Evolutionary conservation across 2,888 invertebrate species (phyloP).

Genomic region (Phasia obesa): DNA sequence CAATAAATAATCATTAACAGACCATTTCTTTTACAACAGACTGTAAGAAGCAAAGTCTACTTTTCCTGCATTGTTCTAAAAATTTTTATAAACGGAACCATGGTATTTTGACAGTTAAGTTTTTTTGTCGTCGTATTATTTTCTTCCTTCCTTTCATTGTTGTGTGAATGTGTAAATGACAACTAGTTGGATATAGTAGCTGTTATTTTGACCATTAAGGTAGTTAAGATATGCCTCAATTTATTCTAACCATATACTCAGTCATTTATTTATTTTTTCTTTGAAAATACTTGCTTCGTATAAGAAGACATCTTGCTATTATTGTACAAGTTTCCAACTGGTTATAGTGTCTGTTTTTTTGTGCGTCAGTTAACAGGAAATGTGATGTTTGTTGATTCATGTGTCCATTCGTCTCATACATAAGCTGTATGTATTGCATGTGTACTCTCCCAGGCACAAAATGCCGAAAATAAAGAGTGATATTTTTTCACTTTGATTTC

Average conservation of each 20-base stretch:
- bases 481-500: neutral
- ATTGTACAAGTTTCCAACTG: neutral
- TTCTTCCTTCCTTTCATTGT: conserved; percentile 47
- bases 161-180: conserved; percentile 61
- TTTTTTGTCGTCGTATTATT: conserved; percentile 16
- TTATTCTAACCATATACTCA: conserved; percentile 25
- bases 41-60: conserved; percentile 5
- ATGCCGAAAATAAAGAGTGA: neutral
- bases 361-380: conserved; percentile 43
- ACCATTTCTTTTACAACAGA: neutral
- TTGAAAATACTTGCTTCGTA: neutral
- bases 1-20: no score
- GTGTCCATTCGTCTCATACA: conserved; percentile 51
- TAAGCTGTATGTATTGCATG: conserved; percentile 24
- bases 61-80: neutral
- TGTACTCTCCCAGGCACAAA: neutral
- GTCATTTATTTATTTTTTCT: conserved; percentile 4
- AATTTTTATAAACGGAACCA: conserved; percentile 13
- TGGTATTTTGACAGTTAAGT: conserved; percentile 50
- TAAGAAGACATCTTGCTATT: conserved; percentile 3
- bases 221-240: conserved; percentile 43
- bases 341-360: conserved; percentile 7
- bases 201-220: no score
- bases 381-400: conserved; percentile 44
- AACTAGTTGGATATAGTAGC: conserved; percentile 61